Conservation (phyloP, 1,140 invertebrate species). For the Hyles vespertilio region DNA sequence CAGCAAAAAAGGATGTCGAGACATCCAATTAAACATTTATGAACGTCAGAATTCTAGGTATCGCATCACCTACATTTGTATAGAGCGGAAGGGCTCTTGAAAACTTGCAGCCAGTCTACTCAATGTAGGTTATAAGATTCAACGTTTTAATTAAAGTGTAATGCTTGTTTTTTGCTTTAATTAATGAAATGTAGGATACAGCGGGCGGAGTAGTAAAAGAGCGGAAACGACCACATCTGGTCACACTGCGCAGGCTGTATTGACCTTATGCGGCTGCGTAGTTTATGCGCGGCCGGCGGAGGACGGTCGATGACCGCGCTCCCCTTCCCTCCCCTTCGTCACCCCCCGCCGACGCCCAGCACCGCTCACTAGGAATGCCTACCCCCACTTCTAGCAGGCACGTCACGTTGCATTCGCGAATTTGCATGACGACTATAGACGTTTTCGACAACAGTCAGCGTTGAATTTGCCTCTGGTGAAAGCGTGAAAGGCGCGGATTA, state of each 20-base stretch:
- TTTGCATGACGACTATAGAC: constrained; percentile 41
- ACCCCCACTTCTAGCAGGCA: constrained; percentile 38
- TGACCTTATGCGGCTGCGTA: constrained; percentile 69
- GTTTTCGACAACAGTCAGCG: background rate
- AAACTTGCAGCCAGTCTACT: too few relatives aligned
- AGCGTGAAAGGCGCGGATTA: too few relatives aligned
- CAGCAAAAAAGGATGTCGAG: too few relatives aligned
- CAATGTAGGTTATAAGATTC: too few relatives aligned
- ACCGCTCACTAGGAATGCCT: constrained; percentile 50
- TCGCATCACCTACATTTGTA: too few relatives aligned
- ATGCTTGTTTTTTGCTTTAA: too few relatives aligned
- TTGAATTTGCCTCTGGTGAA: background rate
- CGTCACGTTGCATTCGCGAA: constrained; percentile 60
- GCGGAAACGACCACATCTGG: constrained; percentile 4
- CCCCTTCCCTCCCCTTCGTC: constrained; percentile 13
- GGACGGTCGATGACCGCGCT: constrained; percentile 68
- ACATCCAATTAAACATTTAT: too few relatives aligned
- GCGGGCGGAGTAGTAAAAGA: background rate
- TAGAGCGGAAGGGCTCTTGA: too few relatives aligned
- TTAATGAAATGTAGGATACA: background rate
- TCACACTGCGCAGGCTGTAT: constrained; percentile 31
- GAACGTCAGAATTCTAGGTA: too few relatives aligned
- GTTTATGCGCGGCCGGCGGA: constrained; percentile 55
- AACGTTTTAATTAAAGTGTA: too few relatives aligned
- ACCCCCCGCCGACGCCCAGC: constrained; percentile 9